phyloP scores from a whole-genome alignment of 2,113 vertebrate genomes.

The Heterotis niloticus region DNA sequence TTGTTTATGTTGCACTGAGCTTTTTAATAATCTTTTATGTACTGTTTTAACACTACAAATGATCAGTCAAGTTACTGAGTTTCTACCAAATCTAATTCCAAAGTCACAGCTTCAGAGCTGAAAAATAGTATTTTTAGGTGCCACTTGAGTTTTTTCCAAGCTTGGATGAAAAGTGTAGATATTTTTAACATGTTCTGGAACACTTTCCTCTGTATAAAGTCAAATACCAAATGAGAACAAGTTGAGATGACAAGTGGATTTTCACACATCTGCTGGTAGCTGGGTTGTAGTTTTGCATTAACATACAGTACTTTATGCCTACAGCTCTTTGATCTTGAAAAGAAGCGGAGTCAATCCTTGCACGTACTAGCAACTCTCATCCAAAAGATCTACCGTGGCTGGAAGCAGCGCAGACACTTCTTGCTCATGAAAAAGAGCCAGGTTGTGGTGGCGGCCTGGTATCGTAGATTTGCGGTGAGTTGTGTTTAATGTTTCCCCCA shows the following conservation, averaged over 20 bases:
- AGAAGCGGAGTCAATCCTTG: conserved; percentile 79
- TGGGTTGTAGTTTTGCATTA: neutral
- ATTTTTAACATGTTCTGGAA: neutral
- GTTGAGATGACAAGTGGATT: too few species aligned
- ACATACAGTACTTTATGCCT: neutral
- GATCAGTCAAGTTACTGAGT: too few species aligned
- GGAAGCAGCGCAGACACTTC: conserved; percentile 85
- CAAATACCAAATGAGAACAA: too few species aligned
- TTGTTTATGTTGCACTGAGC: neutral
- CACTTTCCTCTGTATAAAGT: too few species aligned
- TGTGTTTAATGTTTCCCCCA: neutral
- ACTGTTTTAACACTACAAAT: too few species aligned
- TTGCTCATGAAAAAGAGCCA: conserved; percentile 88
- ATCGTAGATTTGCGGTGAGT: conserved; percentile 81
- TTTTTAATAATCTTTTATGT: neutral
- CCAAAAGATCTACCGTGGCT: conserved; percentile 92
- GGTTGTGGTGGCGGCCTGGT: conserved; percentile 86
- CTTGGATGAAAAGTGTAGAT: neutral
- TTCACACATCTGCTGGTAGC: neutral
- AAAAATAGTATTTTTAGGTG: neutral
- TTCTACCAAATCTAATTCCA: too few species aligned
- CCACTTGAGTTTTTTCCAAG: neutral
- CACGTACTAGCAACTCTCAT: conserved; percentile 90
- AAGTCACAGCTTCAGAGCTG: too few species aligned
- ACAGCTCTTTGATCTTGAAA: conserved; percentile 91